Base-by-base conservation (phyloP, 2,113 vertebrate species). In the Macheiramphus alcinus region DNA sequence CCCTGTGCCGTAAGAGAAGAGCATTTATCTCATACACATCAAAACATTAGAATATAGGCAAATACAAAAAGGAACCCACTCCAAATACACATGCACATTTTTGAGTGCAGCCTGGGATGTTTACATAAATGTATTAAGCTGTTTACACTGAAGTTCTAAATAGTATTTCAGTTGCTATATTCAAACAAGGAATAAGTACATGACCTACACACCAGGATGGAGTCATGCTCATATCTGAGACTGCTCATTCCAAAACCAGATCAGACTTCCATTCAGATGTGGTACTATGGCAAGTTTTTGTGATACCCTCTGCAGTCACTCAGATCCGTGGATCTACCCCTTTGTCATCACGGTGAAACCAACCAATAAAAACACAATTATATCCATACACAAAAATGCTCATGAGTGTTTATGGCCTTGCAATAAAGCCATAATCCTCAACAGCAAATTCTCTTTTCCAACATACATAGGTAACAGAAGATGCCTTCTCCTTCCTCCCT, bases 1-100 rank as follows among this genome's bases (percentile, higher is more conserved):
- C 6, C 31, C 55, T 74, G 8, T 0, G 1, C 20, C 0, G 0
- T 14, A 52, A 43, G 31, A 84, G n/a, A 40, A 59, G 14, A 68
- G 6, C 16, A 40, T 62, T 70, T 43, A 11, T 43, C 61, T 67
- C 21, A 29, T 7, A 63, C n/a, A 20, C 5, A 56, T 16, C 6
- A 56, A 89, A 91, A 72, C 17, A 43, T 38, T 16, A 80, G 18
- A 80, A 68, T 34, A 52, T 2, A 76, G 22, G 32, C 12, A 63
- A 71, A 79, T 15, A 45, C 12, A 36, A 48, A 61, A 42, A 53
- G 18, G 1, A 83, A 50, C 5, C 36, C 48, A 36, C 20, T 76
- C 43, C 59, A 80, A 73, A 84, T 16, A 36, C 13, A 78, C 15
- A 52, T 3, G 29, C 6, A 19, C 7, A 31, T 9, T 53, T 87